Percentiles rank a stretch among this genome's conserved stretches.
phyloP scores from a whole-genome alignment of 1,140 invertebrate genomes.

The Holotrichia oblita region DNA sequence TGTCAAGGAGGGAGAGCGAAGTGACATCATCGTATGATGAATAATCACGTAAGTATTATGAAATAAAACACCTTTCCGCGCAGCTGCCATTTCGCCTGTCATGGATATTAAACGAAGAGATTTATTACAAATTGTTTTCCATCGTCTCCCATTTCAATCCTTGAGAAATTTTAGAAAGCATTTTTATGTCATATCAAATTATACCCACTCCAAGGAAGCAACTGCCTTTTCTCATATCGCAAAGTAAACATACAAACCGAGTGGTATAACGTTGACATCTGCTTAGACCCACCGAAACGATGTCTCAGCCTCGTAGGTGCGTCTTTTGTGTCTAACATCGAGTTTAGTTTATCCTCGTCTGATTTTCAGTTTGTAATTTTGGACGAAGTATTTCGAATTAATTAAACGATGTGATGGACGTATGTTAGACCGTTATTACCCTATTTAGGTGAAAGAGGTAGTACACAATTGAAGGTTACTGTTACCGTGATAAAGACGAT shows the following conservation, averaged over 20 bases:
- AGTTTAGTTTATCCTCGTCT: not conserved
- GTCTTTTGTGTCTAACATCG: not conserved
- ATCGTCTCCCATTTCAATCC: not conserved
- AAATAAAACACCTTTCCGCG: too few relatives aligned
- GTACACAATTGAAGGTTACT: too few relatives aligned
- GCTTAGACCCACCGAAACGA: not conserved
- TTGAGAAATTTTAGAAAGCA: not conserved
- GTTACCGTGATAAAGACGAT: too few relatives aligned
- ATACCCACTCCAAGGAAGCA: not conserved
- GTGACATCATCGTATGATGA: too few relatives aligned
- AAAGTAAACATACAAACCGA: conserved; percentile 1
- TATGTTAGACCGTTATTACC: too few relatives aligned
- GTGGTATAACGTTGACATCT: conserved; percentile 3
- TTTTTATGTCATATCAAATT: not conserved
- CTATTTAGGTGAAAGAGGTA: too few relatives aligned
- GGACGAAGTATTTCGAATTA: too few relatives aligned
- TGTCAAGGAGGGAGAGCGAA: too few relatives aligned
- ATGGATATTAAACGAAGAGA: not conserved
- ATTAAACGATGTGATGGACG: too few relatives aligned
- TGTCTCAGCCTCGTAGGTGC: not conserved
- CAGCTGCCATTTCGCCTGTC: too few relatives aligned
- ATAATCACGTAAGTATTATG: too few relatives aligned
- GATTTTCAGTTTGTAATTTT: too few relatives aligned
- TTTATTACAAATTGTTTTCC: conserved; percentile 9
- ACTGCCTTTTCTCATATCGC: not conserved